phyloP scores from a whole-genome alignment of 2,888 invertebrate species.

The Drosophila parthenogenetica region DNA sequence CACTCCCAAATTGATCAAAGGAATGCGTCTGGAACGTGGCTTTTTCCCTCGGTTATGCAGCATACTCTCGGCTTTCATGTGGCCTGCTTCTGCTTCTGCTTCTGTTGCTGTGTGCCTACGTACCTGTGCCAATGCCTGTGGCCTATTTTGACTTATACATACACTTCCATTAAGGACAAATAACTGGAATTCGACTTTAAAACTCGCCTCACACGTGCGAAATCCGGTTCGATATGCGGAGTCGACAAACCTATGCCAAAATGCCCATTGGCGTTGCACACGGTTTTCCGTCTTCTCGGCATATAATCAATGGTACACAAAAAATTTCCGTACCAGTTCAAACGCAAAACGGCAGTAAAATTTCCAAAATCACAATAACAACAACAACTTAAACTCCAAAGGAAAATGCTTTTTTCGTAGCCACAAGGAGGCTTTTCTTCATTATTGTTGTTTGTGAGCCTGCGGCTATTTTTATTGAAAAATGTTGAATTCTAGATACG shows the following conservation, averaged over 20 bases:
- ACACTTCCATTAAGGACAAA: slow-evolving; percentile 1
- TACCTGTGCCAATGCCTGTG: slow-evolving; percentile 1
- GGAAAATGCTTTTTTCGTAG: slow-evolving; percentile 6
- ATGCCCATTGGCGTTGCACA: slow-evolving; percentile 9
- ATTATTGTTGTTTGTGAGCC: slow-evolving; percentile 19
- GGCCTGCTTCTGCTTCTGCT: slow-evolving; percentile 17
- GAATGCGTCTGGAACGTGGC: slow-evolving; percentile 56
- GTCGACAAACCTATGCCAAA: slow-evolving; percentile 1
- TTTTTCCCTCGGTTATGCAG: slow-evolving; percentile 27
- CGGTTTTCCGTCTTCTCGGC: slow-evolving; percentile 9
- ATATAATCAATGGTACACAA: slow-evolving; percentile 51
- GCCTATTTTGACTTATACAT: slow-evolving; percentile 21
- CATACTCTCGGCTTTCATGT: slow-evolving; percentile 53
- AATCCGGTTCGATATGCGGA: not conserved
- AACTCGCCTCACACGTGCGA: slow-evolving; percentile 40
- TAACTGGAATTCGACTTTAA: slow-evolving; percentile 48
- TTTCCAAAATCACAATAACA: slow-evolving; percentile 67
- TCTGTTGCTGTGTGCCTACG: not conserved
- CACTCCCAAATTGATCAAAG: slow-evolving; percentile 59
- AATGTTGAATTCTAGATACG: slow-evolving; percentile 37
- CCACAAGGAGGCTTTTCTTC: too few species aligned
- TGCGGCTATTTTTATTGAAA: slow-evolving; percentile 54
- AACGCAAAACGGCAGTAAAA: slow-evolving; percentile 24
- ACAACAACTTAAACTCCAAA: slow-evolving; percentile 35
- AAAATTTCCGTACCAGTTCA: slow-evolving; percentile 48